Base-by-base conservation (phyloP, 2,888 invertebrate species). In the Pristionchus maxplancki region DNA sequence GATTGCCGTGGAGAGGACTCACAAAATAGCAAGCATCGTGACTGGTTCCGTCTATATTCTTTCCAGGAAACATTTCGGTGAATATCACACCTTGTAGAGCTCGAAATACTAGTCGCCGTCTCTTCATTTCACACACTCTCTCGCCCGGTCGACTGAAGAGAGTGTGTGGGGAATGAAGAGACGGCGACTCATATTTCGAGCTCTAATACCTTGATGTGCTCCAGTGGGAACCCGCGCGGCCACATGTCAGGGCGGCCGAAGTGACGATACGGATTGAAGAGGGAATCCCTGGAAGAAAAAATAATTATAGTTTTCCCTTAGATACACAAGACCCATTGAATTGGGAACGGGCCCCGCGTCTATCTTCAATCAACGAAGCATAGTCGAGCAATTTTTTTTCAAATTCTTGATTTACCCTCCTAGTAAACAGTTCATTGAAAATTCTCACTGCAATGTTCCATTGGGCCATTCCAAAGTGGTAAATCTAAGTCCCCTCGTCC, bases 151-250 rank as follows among this genome's bases (percentile, higher is more conserved):
- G n/a, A n/a, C n/a, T n/a, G n/a, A n/a, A n/a, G n/a, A n/a, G 31
- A 71, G n/a, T 31, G 31, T 4, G 9, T 71, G 15, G 31, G 17
- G 17, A 28, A 28, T 71, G 11, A 85, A 11, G 17, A 62, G 5
- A n/a, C n/a, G n/a, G n/a, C n/a, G n/a, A n/a, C n/a, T n/a, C n/a
- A n/a, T n/a, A n/a, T n/a, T n/a, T n/a, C n/a, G n/a, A n/a, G n/a
- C n/a, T n/a, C n/a, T 44, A 44, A 24, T 31, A 88, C 88, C 34
- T 74, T 82, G 34, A 88, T 40, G 85, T 87, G 67, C 67, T 91
- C 91, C 13, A 91, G 67, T 13, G 91, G 91, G 78, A 91, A 91
- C 64, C 91, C 91, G 67, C 91, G 31, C 1, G 91, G 91, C 91
- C 91, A 91, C 90, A 90, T 90, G 28, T 89, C 53, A 8, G 89